A percentile compares a stretch with the other conserved stretches of the same genome.
Conservation (phyloP, 2,888 invertebrate genomes). For the Tachina lurida region DNA sequence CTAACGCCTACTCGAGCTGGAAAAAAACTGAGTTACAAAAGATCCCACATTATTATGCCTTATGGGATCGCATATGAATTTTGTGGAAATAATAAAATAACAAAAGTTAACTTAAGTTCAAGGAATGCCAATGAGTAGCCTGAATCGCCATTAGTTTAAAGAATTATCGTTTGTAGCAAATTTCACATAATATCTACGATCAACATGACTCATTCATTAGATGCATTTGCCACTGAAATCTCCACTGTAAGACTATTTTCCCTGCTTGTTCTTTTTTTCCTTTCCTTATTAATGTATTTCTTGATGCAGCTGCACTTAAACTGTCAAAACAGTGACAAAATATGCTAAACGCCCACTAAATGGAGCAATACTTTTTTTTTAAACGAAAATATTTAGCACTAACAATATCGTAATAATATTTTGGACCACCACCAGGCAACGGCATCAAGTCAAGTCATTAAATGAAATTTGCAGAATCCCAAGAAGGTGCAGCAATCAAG, state of each 20-base stretch:
- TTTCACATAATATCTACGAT: not conserved
- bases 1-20: no score
- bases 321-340: slow-evolving; percentile 70
- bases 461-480: slow-evolving; percentile 24
- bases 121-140: no score
- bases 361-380: slow-evolving; percentile 10
- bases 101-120: no score
- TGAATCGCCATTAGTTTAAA: no score
- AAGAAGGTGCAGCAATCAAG: slow-evolving; percentile 57
- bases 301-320: slow-evolving; percentile 70
- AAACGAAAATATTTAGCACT: slow-evolving; percentile 48
- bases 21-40: no score
- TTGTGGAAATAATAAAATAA: no score
- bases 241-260: slow-evolving; percentile 14
- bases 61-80: no score
- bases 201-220: slow-evolving; percentile 42
- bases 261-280: not conserved
- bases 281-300: slow-evolving; percentile 41
- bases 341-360: slow-evolving; percentile 66
- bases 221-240: slow-evolving; percentile 36
- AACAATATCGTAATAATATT: slow-evolving; percentile 39
- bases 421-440: slow-evolving; percentile 58
- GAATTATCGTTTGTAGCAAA: not conserved
- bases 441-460: slow-evolving; percentile 3
- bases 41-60: no score